phyloP scores from a whole-genome alignment of 2,888 invertebrate genomes.

The Xestoiulus laeticollis region DNA sequence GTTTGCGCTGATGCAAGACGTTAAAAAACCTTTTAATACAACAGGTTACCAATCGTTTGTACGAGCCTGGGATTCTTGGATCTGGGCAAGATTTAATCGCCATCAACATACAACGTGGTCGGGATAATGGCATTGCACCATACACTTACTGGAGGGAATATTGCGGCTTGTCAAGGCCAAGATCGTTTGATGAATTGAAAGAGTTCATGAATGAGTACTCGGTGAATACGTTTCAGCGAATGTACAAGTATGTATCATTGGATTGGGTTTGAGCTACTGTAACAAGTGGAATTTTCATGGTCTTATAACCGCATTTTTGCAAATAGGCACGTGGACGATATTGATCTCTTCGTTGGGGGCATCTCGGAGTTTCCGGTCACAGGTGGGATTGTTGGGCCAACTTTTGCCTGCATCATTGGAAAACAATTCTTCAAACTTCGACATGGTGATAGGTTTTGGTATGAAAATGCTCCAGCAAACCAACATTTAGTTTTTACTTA shows the following conservation, averaged over 20 bases:
- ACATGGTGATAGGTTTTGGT: constrained; percentile 63
- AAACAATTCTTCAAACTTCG: constrained; percentile 61
- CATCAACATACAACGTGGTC: constrained; percentile 91
- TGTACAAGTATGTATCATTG: constrained; percentile 76
- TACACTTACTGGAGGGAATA: constrained; percentile 69
- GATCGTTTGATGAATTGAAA: constrained; percentile 73
- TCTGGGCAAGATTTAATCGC: constrained; percentile 91
- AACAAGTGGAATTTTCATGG: background rate
- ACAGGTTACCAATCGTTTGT: constrained; percentile 90
- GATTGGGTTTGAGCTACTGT: background rate
- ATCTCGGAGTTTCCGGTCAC: constrained; percentile 61
- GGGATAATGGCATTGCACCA: constrained; percentile 90
- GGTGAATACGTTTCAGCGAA: constrained; percentile 79
- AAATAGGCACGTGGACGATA: constrained; percentile 62
- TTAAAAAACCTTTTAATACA: constrained; percentile 61
- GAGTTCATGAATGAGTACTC: constrained; percentile 90
- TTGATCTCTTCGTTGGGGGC: constrained; percentile 62
- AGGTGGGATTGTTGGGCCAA: constrained; percentile 62
- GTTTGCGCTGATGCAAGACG: too few relatives aligned
- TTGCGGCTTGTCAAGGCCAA: constrained; percentile 58
- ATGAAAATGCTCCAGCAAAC: constrained; percentile 60
- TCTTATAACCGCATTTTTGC: too few relatives aligned
- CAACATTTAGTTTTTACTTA: constrained; percentile 58
- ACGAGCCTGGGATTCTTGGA: constrained; percentile 71
- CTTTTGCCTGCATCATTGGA: constrained; percentile 62